Evolutionary conservation across 2,888 invertebrate species (phyloP).

Genomic region (Galerucella pusilla): DNA sequence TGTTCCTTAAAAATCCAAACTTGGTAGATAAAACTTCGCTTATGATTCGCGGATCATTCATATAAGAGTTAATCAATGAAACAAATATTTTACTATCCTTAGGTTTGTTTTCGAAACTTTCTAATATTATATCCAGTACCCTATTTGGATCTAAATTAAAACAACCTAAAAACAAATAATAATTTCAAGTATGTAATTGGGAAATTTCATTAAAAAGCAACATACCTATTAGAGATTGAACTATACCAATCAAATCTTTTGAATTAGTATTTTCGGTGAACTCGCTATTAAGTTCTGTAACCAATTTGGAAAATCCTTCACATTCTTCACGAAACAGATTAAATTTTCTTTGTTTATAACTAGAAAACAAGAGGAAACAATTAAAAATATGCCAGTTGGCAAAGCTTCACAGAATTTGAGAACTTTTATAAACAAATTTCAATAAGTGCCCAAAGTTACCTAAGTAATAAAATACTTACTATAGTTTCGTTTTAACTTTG

Average conservation of each 20-base stretch:
- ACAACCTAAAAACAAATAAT: constrained; percentile 75
- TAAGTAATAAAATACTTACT: constrained; percentile 75
- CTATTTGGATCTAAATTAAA: constrained; percentile 99
- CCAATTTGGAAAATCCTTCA: constrained; percentile 97
- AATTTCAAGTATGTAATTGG: background rate
- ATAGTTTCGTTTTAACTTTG: constrained; percentile 96
- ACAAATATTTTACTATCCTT: constrained; percentile 85
- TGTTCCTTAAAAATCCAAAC: constrained; percentile 76
- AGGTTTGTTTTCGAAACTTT: constrained; percentile 92
- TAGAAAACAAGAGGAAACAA: constrained; percentile 66
- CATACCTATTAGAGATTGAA: constrained; percentile 91
- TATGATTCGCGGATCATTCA: constrained; percentile 87
- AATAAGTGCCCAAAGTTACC: too few species aligned
- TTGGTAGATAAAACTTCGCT: constrained; percentile 97
- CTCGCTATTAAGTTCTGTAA: constrained; percentile 92
- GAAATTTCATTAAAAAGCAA: constrained; percentile 41
- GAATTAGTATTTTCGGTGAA: constrained; percentile 73
- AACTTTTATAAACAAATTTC: too few species aligned
- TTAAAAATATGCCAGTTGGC: background rate
- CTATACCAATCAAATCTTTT: constrained; percentile 83
- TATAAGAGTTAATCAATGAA: constrained; percentile 86
- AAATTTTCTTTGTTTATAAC: constrained; percentile 99
- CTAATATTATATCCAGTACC: constrained; percentile 94
- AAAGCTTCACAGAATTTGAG: too few species aligned
- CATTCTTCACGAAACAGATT: constrained; percentile 98